A percentile compares a stretch with the other conserved stretches of the same genome.
phyloP scores from a whole-genome alignment of 2,113 vertebrate genomes.

The Melospiza georgiana region DNA sequence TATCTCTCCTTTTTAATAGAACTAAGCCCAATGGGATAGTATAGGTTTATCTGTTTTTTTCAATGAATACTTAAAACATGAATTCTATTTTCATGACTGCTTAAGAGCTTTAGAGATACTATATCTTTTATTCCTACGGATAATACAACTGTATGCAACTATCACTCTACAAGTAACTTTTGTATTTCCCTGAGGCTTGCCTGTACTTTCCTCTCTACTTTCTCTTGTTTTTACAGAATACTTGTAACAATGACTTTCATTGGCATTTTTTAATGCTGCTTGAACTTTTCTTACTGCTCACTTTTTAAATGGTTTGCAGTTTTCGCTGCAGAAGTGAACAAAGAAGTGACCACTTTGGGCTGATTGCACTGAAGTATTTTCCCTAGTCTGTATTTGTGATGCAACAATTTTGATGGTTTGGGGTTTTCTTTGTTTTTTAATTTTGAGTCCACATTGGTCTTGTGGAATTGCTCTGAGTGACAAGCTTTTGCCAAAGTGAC shows the following conservation, averaged over 20 bases:
- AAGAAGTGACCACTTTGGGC: not conserved
- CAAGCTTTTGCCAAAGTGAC: not conserved
- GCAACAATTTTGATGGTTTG: not conserved
- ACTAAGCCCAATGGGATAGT: not conserved
- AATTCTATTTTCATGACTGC: not conserved
- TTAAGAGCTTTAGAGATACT: not conserved
- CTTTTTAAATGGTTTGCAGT: not conserved
- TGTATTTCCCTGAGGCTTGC: not conserved
- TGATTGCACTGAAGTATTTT: not conserved
- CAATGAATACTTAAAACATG: not conserved
- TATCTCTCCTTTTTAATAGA: not conserved
- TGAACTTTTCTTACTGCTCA: not conserved
- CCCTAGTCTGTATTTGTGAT: not conserved
- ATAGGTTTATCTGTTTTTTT: not conserved
- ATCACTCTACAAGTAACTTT: not conserved
- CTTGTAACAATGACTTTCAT: not conserved
- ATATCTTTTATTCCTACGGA: not conserved
- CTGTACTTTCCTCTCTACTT: not conserved
- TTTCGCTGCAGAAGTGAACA: not conserved
- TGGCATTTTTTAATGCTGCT: not conserved
- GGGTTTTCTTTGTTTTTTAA: not conserved
- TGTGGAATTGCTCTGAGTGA: not conserved
- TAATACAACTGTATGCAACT: not conserved
- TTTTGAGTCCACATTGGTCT: not conserved
- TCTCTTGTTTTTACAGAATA: not conserved